Evolutionary conservation across 2,797 vertebrate species (phyloP).

Genomic region (Tenualosa thibaudeaui): DNA sequence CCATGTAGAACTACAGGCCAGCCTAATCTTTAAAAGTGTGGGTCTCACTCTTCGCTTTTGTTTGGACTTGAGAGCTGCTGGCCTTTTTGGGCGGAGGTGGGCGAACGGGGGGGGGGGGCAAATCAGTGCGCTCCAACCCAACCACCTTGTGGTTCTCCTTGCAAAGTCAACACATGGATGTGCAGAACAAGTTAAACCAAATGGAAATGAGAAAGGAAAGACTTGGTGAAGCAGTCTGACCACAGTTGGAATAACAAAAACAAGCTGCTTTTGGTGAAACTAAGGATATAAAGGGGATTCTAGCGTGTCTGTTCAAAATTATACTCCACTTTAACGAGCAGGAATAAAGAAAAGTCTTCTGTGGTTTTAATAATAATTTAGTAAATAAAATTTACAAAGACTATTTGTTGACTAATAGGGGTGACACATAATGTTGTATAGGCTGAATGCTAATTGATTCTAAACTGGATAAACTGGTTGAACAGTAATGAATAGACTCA

Average conservation of each 20-base stretch:
- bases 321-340: background rate
- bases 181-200: background rate
- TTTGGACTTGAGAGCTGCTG: constrained; percentile 23
- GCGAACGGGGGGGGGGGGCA: background rate
- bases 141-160: background rate
- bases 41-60: constrained; percentile 51
- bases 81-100: background rate
- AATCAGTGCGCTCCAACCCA: background rate
- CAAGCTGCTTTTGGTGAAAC: background rate
- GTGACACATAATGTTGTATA: background rate
- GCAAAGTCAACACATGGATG: background rate
- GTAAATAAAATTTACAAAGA: background rate
- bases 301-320: background rate
- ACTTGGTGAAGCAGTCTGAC: background rate
- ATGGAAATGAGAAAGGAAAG: background rate
- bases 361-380: background rate
- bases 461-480: constrained; percentile 17
- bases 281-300: background rate
- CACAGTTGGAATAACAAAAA: background rate
- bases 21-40: constrained; percentile 56
- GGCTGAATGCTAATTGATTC: background rate
- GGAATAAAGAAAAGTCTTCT: background rate
- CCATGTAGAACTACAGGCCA: constrained; percentile 37
- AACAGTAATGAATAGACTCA: background rate
- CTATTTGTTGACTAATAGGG: background rate